These are phyloP conservation scores for Piprites chloris DNA, from an alignment of 2,113 vertebrate species.

Conservation along the genomic window DNA sequence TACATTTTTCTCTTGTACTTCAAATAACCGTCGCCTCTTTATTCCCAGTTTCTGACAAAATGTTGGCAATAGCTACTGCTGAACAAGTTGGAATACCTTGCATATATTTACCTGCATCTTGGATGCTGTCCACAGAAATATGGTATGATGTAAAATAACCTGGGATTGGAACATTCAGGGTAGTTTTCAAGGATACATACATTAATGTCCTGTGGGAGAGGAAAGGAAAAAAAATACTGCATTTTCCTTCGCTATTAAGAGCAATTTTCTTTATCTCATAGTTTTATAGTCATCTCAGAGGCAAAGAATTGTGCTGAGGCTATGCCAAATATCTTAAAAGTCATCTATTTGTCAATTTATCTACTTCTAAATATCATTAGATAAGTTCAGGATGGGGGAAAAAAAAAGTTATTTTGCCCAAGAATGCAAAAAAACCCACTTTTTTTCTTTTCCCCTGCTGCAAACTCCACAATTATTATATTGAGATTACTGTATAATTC, in stretches of 20 bases:
- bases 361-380: background rate
- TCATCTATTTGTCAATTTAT: background rate
- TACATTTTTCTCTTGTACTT: background rate
- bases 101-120: conserved; percentile 86
- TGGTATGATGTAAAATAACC: conserved; percentile 96
- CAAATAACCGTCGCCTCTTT: background rate
- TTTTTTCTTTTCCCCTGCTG: background rate
- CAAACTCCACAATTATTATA: background rate
- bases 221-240: background rate
- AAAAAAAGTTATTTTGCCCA: background rate
- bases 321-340: background rate
- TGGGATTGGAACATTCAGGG: conserved; percentile 95
- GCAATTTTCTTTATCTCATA: background rate
- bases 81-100: background rate
- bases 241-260: background rate
- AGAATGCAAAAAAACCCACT: background rate
- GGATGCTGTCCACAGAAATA: conserved; percentile 99
- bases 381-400: background rate
- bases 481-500: background rate
- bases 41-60: background rate
- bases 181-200: conserved; percentile 97
- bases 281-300: background rate
- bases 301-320: background rate
- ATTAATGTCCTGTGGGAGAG: conserved; percentile 86
- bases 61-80: background rate